Base-by-base conservation (phyloP, 2,797 vertebrate species). In the Bovichtus diacanthus region DNA sequence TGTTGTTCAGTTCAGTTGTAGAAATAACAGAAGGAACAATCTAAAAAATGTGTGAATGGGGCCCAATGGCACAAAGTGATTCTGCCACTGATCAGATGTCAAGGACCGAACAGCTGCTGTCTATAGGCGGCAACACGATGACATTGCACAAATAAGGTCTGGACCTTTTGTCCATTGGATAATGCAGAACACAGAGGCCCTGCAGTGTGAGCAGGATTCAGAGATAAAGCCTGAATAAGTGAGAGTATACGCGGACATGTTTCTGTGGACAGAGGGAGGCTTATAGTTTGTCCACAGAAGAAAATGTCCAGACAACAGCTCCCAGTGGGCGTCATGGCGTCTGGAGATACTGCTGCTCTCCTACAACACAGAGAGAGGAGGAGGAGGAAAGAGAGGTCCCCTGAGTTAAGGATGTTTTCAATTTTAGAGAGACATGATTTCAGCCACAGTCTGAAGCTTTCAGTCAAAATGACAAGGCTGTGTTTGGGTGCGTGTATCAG, bases 331-430 rank as follows among this genome's bases (percentile, higher is more conserved):
- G 31, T 74, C 60, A 64, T 62, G 68, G 70, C 9, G n/a, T 74
- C 78, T 80, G 74, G 68, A 90, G 79, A 83, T 77, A 67, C 34
- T 47, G 74, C 73, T 66, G 70, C 66, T 74, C 70, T 70, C 38
- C 68, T 56, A 36, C 55, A 82, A 76, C 56, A 81, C 69, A 82
- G 78, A 67, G 27, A 43, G 65, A 53, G 11, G 43, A 66, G 41
- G 58, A 66, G 53, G 63, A 74, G 64, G 63, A 78, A 53, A 43
- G 47, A 63, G 62, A 76, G 65, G 79, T 85, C 80, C 87, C 83
- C 51, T 70, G 81, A 88, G 88, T 85, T 85, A 81, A 87, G 81
- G 76, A 85, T 88, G 80, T 86, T 90, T 90, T 88, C 82, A 80
- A 80, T 81, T 89, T 88, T 81, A 82, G 79, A 85, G 77, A 86